Evolutionary conservation across 2,797 vertebrate species (phyloP), one percentile per base, ranked within the genome.

Genomic region (Microctenopoma steveboyesi): DNA sequence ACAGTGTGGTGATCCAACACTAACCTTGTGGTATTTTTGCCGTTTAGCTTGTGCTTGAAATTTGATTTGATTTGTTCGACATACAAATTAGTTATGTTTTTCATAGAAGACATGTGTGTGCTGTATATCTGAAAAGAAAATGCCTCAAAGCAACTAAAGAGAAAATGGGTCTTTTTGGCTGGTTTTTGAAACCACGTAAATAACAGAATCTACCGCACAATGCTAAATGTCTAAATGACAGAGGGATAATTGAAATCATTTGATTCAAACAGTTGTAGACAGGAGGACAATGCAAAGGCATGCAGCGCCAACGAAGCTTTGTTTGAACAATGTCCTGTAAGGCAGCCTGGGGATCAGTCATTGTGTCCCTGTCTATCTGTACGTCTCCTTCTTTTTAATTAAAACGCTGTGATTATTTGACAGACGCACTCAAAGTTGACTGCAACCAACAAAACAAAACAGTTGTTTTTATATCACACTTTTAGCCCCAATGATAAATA

Each of bases 361-460:
- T 91, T 90, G 88, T 89, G 62, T 69, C 40, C 60, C 84, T 87
- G 82, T 89, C 85, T 76, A 74, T 79, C 76, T 74, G 53, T 79
- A 81, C 43, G 82, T 89, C 86, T 88, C 82, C 82, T 76, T 79
- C 79, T 56, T 57, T 78, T 85, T 86, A 86, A 89, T 92, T 90
- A 87, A 89, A 90, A 89, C 70, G 72, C 83, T 83, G 69, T 37
- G 66, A 70, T 82, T 62, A 77, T 69, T 69, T 89, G 83, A 81
- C 78, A 81, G 48, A 79, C 45, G 7, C 25, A 59, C 22, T 56
- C 64, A 53, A 58, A 46, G 53, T 59, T 40, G 40, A 72, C 49
- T 54, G 49, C 40, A 60, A 28, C 46, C 30, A 4, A 35, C 9
- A 46, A 15, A 53, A 69, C 14, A 62, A 77, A 58, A 46, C 14